Evolutionary conservation across 1,140 invertebrate genomes (phyloP).

Genomic region (Cardiocondyla obscurior): DNA sequence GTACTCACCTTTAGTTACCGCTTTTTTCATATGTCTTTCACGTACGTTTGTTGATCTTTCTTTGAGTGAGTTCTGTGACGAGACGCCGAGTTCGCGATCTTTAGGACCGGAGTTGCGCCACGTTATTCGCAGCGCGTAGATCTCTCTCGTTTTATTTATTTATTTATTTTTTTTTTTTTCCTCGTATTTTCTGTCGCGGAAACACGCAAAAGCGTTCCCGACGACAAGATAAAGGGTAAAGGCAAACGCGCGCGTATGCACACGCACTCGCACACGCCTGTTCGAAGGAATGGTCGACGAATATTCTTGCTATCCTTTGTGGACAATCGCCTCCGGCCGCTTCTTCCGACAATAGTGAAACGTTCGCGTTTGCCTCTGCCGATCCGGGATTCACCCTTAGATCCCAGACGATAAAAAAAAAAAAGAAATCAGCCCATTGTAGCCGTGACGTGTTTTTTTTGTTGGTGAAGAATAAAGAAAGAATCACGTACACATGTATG

Average conservation of each 20-base stretch:
- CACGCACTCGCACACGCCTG: not conserved
- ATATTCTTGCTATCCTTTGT: not conserved
- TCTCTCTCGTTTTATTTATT: too few species aligned
- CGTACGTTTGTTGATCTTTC: not conserved
- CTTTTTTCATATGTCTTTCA: not conserved
- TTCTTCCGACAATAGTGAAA: conserved; percentile 33
- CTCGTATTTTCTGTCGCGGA: conserved; percentile 61
- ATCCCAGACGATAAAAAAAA: conserved; percentile 70
- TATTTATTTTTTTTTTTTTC: conserved; percentile 38
- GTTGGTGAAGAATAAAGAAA: conserved; percentile 56
- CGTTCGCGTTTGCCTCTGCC: conserved; percentile 39
- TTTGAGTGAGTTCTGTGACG: not conserved
- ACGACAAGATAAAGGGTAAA: conserved; percentile 24
- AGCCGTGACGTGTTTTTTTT: conserved; percentile 79
- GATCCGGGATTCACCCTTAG: conserved; percentile 53
- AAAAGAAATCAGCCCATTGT: conserved; percentile 78
- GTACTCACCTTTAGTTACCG: conserved; percentile 1
- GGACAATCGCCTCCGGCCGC: not conserved
- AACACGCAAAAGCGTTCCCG: conserved; percentile 53
- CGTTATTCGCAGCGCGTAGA: conserved; percentile 80
- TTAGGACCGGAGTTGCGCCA: conserved; percentile 80
- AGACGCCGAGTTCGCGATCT: conserved; percentile 23
- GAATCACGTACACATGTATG: not conserved
- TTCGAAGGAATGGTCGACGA: not conserved
- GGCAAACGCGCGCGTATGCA: conserved; percentile 18